Conservation (phyloP, 2,888 invertebrate species). For the Rhingia rostrata region DNA sequence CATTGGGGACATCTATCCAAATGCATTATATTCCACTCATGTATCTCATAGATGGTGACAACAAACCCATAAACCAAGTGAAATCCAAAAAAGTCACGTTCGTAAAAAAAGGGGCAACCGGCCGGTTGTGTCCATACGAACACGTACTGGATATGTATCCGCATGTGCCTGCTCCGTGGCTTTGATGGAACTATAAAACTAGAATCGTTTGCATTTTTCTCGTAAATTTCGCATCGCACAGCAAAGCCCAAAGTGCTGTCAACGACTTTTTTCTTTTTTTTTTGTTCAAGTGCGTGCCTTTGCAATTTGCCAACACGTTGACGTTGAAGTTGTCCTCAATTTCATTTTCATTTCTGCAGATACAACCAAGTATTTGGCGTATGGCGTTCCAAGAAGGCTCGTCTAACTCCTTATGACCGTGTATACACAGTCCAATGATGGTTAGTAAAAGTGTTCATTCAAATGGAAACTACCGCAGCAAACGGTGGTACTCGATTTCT, state of each 20-base stretch:
- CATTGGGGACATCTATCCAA: slow-evolving; percentile 23
- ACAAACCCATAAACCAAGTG: slow-evolving; percentile 48
- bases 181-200: slow-evolving; percentile 58
- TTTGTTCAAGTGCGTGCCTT: slow-evolving; percentile 48
- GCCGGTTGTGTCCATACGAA: slow-evolving; percentile 12
- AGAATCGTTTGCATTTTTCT: slow-evolving; percentile 55
- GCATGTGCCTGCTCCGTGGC: slow-evolving; percentile 30
- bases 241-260: slow-evolving; percentile 8
- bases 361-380: not conserved
- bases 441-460: slow-evolving; percentile 45
- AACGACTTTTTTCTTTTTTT: slow-evolving; percentile 11
- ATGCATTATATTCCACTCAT: slow-evolving; percentile 28
- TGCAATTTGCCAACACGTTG: slow-evolving; percentile 22
- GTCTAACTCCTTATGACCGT: not conserved
- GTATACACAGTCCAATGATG: slow-evolving; percentile 14
- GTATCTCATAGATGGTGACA: slow-evolving; percentile 39
- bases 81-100: slow-evolving; percentile 62
- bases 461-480: slow-evolving; percentile 30
- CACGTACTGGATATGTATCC: slow-evolving; percentile 52
- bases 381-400: slow-evolving; percentile 10
- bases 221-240: slow-evolving; percentile 45
- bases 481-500: slow-evolving; percentile 23
- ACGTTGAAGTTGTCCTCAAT: slow-evolving; percentile 41
- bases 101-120: slow-evolving; percentile 18
- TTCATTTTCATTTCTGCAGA: slow-evolving; percentile 42